Base-by-base conservation (phyloP, 2,113 vertebrate genomes). In the Miniopterus natalensis region DNA sequence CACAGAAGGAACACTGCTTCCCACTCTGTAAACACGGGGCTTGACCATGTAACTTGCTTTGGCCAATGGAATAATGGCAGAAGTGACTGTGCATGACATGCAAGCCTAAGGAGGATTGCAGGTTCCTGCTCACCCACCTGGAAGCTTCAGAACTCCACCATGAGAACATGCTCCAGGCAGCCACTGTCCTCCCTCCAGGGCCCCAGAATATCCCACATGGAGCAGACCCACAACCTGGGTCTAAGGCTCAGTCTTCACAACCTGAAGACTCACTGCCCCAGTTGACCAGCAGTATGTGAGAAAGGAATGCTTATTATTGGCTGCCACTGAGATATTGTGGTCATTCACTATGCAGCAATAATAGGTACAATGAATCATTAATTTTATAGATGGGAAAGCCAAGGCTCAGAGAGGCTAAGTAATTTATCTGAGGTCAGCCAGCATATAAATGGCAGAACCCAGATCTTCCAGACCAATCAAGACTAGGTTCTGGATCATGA, bases 341-440 rank as follows among this genome's bases (percentile, higher is more conserved):
- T 40, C 65, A 25, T 47, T 88, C 70, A 20, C 40, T 59, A 61
- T 29, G 14, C 18, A 66, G 23, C 17, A 51, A 13, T 51, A 73
- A 61, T 51, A 70, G 27, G 42, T 36, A 84, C 31, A 8, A 45
- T 84, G 40, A 49, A 53, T 59, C n/a, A 68, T 71, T 59, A 47
- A 84, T 63, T 70, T n/a, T 49, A 57, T 8, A 47, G 57, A 68
- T 74, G 25, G 36, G 49, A 13, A 89, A 92, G 61, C 17, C 15
- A 71, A 86, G 53, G 20, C 63, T 94, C 79, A 74, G 70, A 74
- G 65, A 83, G 21, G 74, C 55, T 57, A 36, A 81, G 47, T 61
- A 73, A 88, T 20, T 81, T 88, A 70, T 51, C 57, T 63, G 42
- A 93, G n/a, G 65, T 61, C 25, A 68, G 8, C 65, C 74, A 95